Evolutionary conservation across 2,113 vertebrate genomes (phyloP).

Genomic region (Otis tarda): DNA sequence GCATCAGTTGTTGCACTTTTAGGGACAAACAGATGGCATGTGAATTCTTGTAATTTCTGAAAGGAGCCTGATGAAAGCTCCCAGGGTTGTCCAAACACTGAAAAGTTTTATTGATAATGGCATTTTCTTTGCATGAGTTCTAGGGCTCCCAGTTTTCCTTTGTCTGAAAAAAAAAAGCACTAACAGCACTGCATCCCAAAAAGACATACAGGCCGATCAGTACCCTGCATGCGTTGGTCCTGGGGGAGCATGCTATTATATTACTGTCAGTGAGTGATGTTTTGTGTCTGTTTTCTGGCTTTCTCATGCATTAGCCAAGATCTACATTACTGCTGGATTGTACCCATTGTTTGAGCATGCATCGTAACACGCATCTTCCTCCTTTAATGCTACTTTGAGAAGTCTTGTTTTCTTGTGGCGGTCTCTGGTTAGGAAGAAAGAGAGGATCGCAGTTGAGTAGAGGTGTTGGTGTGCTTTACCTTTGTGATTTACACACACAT

Average conservation of each 20-base stretch:
- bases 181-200: constrained; percentile 3
- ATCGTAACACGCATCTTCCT: not conserved
- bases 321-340: not conserved
- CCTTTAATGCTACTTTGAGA: not conserved
- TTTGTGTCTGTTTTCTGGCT: constrained; percentile 34
- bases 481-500: not conserved
- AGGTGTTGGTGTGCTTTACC: not conserved
- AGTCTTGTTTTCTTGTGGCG: not conserved
- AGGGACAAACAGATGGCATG: constrained; percentile 67
- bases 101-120: constrained; percentile 44
- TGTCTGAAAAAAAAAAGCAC: constrained; percentile 31
- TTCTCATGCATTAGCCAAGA: constrained; percentile 11
- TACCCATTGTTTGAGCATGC: not conserved
- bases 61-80: constrained; percentile 59
- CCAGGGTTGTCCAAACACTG: constrained; percentile 39
- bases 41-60: constrained; percentile 62
- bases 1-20: constrained; percentile 64
- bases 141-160: constrained; percentile 42
- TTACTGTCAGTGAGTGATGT: constrained; percentile 19
- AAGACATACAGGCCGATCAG: constrained; percentile 5
- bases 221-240: not conserved
- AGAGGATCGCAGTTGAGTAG: not conserved
- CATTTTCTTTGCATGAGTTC: constrained; percentile 61
- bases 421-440: not conserved
- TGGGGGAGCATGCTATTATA: not conserved